Percentiles rank a stretch among this genome's conserved stretches.
Evolutionary conservation across 1,140 invertebrate species (phyloP).

Genomic region (Cyclina sinensis): DNA sequence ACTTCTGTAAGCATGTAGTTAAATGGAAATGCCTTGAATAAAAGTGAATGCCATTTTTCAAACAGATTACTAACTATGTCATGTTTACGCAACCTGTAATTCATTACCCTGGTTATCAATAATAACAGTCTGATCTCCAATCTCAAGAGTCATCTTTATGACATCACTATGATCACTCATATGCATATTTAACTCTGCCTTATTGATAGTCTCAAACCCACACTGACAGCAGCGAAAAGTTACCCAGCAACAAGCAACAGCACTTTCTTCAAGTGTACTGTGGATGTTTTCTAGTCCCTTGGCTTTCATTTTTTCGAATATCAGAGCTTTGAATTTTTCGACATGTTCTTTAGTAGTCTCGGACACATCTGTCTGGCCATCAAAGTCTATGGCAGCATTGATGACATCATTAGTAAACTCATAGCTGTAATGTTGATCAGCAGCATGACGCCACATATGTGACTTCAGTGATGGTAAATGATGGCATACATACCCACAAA

Average conservation of each 20-base stretch:
- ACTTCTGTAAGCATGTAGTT: too few species aligned
- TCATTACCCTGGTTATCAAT: conserved; percentile 31
- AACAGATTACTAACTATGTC: neutral
- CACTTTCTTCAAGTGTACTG: conserved; percentile 61
- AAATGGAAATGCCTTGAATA: neutral
- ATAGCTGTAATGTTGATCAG: conserved; percentile 85
- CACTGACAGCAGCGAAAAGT: conserved; percentile 86
- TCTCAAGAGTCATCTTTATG: conserved; percentile 81
- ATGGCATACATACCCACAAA: conserved; percentile 87
- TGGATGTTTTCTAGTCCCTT: conserved; percentile 72
- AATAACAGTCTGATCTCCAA: conserved; percentile 55
- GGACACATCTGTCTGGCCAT: conserved; percentile 76
- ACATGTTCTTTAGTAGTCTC: conserved; percentile 74
- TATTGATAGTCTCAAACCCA: conserved; percentile 86
- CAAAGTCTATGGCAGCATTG: conserved; percentile 86
- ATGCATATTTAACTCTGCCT: conserved; percentile 83
- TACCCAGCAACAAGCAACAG: conserved; percentile 81
- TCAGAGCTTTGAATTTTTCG: conserved; percentile 74
- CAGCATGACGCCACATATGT: conserved; percentile 86
- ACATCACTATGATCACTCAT: conserved; percentile 84
- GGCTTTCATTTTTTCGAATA: conserved; percentile 77
- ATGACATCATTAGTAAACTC: conserved; percentile 85
- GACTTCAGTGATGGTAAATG: conserved; percentile 86
- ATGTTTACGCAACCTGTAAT: conserved; percentile 10
- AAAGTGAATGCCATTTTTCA: too few species aligned